Base-by-base conservation (phyloP, 2,888 invertebrate genomes). In the Pegoplata infirma region DNA sequence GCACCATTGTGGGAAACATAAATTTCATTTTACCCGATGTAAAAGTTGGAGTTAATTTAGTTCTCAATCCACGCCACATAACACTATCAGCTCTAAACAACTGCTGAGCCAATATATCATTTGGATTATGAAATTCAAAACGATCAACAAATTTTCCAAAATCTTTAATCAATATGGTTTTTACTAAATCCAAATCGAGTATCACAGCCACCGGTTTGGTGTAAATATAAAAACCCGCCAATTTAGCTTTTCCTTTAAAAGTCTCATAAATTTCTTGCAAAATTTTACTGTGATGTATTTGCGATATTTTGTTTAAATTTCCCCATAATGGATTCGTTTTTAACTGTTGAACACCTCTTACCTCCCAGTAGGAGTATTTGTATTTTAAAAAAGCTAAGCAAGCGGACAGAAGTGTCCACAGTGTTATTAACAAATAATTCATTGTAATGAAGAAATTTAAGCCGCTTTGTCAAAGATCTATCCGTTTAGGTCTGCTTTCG, bases 1-100 rank as follows among this genome's bases (percentile, higher is more conserved):
- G 80, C 0, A 84, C 74, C 8, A 91, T 81, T 0, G 87, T 86
- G 6, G 84, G 83, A 67, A 90, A 90, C 90, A 91, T 90, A 8
- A 84, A 85, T 76, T 90, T 91, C 84, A 91, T 90, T 83, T 91
- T 91, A 1, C 90, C 90, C 0, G 90, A 89, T 0, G 91, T 90
- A 72, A 91, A 91, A 0, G 90, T 90, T 1, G 91, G 90, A 3
- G 90, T 88, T 1, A 91, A 78, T 58, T 90, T 90, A 0, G 84
- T 80, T 23, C 91, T 82, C 59, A 91, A 79, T 2, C 83, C 81
- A 40, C 88, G 90, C 91, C 91, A 91, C 44, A 89, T 85, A 1
- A 86, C 82, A 4, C 89, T 90, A 0, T 85, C 83, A 16, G 88
- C 44, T 40, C 81, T 80, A 64, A 90, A 87, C 1, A 90, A 82